Percentiles rank a stretch among this genome's conserved stretches.
Evolutionary conservation across 30 jellyfish, hydroid and myxozoan genomes (phyloP).

Genomic region (Aurelia aurita): DNA sequence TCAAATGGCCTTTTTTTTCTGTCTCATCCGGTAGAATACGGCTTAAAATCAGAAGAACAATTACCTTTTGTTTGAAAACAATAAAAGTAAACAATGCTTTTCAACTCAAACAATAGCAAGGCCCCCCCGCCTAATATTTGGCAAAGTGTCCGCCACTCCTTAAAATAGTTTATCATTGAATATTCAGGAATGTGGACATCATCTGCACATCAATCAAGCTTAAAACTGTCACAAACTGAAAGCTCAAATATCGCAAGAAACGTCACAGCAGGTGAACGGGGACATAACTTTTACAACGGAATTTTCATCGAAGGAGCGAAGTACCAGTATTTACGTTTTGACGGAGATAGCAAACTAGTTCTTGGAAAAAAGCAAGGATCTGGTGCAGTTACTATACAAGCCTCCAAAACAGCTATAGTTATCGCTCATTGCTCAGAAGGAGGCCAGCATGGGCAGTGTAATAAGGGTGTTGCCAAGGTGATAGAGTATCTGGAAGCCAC

Average conservation of each 20-base stretch:
- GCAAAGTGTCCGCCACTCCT: background rate
- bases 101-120: too few relatives aligned
- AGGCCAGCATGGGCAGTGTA: conserved; percentile 69
- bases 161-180: background rate
- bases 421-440: conserved; percentile 84
- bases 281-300: conserved; percentile 59
- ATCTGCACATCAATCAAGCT: conserved; percentile 28
- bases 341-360: conserved; percentile 53
- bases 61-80: too few relatives aligned
- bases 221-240: conserved; percentile 49
- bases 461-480: conserved; percentile 71
- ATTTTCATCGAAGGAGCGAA: conserved; percentile 70
- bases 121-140: too few relatives aligned
- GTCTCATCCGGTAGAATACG: too few relatives aligned
- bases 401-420: conserved; percentile 75
- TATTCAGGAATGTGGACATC: conserved; percentile 72
- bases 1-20: too few relatives aligned
- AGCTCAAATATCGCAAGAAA: conserved; percentile 55
- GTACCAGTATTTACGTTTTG: conserved; percentile 71
- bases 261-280: conserved; percentile 51
- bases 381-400: conserved; percentile 83
- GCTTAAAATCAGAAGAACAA: too few relatives aligned
- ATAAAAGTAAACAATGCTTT: too few relatives aligned
- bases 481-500: conserved; percentile 61
- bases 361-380: conserved; percentile 75